Evolutionary conservation across 2,113 vertebrate genomes (phyloP), one percentile per base, ranked within the genome.

Genomic region (Baryphthengus martii): DNA sequence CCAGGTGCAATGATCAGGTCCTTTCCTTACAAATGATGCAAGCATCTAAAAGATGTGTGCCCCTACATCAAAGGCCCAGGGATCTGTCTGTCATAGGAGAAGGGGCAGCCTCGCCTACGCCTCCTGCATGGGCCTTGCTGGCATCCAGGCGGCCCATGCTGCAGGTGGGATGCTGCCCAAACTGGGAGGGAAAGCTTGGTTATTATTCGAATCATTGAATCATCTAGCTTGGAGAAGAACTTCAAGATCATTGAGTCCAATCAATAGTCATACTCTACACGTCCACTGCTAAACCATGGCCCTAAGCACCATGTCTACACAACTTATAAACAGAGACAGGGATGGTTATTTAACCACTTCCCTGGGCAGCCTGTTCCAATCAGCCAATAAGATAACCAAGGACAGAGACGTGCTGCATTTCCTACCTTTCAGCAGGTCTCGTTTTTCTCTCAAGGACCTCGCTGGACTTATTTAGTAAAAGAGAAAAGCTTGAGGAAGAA

Each of bases 131-230:
- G 25, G 58, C 8, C 37, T 58, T 3, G 1, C 23, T n/a, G 37
- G 24, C n/a, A 28, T 58, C n/a, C 5, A 2, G n/a, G 37, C 75
- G 75, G 56, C n/a, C 23, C 39, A 75, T 0, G 0, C 17, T 65
- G 26, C 53, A 59, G 49, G 26, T 72, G 62, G 35, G 25, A 79
- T 2, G 2, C 53, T 93, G 81, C n/a, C 68, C 53, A 42, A 37
- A 10, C 35, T 17, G 49, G n/a, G 53, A 47, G 53, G 45, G 53
- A 68, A 80, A 86, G 5, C 21, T 76, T 52, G 11, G 31, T 25
- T 53, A 8, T 62, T 84, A 37, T 42, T 28, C 25, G 25, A 52
- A 26, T 16, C 50, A 52, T 52, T 28, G 50, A 52, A 52, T 28
- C 50, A 52, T 28, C 50, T 52, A 28, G 14, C 13, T 52, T 52